Evolutionary conservation across 2,113 vertebrate species (phyloP), one percentile per base, ranked within the genome.

Genomic region (Tringa solitaria): DNA sequence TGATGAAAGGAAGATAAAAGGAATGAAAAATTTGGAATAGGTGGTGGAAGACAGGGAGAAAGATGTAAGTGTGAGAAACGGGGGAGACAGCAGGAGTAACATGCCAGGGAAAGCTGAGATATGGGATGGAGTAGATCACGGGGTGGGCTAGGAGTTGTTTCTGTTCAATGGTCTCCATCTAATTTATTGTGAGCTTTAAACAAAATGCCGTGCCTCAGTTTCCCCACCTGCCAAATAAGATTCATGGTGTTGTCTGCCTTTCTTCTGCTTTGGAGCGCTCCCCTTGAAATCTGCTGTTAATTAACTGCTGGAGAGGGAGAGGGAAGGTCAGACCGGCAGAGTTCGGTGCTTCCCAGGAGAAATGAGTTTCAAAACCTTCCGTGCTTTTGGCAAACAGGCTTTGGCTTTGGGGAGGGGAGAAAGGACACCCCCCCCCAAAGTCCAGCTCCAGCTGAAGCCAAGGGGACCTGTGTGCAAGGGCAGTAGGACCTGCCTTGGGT

Each of bases 111-210:
- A 53, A 48, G 53, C 57, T 12, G 63, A 51, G 53, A 57, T 54
- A 1, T 5, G 43, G 0, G 11, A 2, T 28, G 51, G 12, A 17
- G 20, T 19, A 26, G 64, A 12, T 43, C 20, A 4, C 0, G 0
- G 50, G 43, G 35, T 65, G 84, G 46, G 12, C n/a, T 76, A 41
- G 51, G 73, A 3, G 67, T 2, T 16, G n/a, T 12, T 59, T 43
- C 73, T 78, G 8, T 63, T 84, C 30, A 2, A 0, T 24, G n/a
- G 26, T 77, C 45, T 46, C 2, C 0, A 6, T 41, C 30, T 37
- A 10, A 5, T 20, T 74, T 26, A 26, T 20, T 41, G 18, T 8
- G 64, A 79, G 37, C 22, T 41, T 43, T 54, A 57, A 65, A 53
- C 16, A 60, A 79, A 78, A 78, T 6, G 61, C 37, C 0, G 0